These are phyloP conservation scores for Todiramphus saurophagus DNA, from an alignment of 2,113 vertebrate genomes.

Conservation along the genomic window DNA sequence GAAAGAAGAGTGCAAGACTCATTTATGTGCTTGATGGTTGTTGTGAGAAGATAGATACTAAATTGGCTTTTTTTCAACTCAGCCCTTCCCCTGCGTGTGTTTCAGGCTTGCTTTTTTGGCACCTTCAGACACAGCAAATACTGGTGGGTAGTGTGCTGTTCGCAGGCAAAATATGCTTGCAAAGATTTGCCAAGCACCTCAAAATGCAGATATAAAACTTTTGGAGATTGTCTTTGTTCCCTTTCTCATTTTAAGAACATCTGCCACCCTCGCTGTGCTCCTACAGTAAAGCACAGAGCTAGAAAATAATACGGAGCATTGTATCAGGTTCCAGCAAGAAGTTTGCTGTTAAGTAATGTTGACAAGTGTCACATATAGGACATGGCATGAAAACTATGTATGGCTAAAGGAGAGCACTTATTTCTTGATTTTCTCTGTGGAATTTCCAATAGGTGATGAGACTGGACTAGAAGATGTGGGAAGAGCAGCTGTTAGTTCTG, in stretches of 20 bases:
- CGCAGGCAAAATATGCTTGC: constrained; percentile 8
- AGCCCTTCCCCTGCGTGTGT: constrained; percentile 10
- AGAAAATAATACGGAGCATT: not conserved
- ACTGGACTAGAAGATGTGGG: not conserved
- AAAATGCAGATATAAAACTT: not conserved
- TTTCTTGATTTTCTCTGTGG: not conserved
- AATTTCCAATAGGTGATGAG: not conserved
- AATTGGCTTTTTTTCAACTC: constrained; percentile 19
- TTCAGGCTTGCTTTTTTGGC: constrained; percentile 43
- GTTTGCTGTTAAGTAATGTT: not conserved
- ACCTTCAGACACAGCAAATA: not conserved
- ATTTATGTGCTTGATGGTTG: constrained; percentile 13
- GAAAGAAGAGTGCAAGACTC: constrained; percentile 19
- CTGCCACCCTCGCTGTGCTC: not conserved
- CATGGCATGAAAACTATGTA: not conserved
- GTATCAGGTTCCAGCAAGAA: not conserved
- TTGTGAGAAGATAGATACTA: constrained; percentile 32
- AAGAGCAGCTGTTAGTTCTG: not conserved
- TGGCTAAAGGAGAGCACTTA: not conserved
- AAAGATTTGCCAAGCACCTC: constrained; percentile 6
- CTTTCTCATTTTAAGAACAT: not conserved
- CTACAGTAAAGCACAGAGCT: not conserved
- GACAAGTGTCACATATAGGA: not conserved
- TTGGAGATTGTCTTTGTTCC: not conserved
- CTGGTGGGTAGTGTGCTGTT: constrained; percentile 14